Percentiles rank a stretch among this genome's conserved stretches.
phyloP scores from a whole-genome alignment of 92 coral and sea anemone genomes.

The Phenganax subtilis region DNA sequence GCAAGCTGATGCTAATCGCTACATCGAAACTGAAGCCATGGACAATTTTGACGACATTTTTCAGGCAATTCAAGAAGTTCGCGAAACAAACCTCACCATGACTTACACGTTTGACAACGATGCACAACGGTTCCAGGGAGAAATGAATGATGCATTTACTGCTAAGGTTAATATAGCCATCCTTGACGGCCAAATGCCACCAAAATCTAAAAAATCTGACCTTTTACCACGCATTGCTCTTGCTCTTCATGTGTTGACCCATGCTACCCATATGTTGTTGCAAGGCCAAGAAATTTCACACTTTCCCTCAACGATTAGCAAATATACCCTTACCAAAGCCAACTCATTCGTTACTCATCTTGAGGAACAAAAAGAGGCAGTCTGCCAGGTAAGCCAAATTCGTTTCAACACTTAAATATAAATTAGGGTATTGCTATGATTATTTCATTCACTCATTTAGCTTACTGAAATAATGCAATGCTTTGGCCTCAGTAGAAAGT shows the following conservation, averaged over 20 bases:
- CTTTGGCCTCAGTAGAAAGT: too few relatives aligned
- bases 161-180: neutral
- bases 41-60: conserved; percentile 6
- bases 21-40: neutral
- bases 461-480: too few relatives aligned
- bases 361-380: neutral
- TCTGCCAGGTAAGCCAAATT: neutral
- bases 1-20: neutral
- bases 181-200: neutral
- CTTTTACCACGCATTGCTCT: neutral
- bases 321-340: neutral
- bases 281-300: neutral
- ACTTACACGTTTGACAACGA: neutral
- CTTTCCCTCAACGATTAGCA: neutral
- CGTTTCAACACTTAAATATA: too few relatives aligned
- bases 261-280: neutral
- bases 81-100: neutral
- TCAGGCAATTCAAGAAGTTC: neutral
- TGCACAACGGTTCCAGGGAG: neutral
- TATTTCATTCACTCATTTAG: too few relatives aligned
- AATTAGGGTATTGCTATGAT: too few relatives aligned
- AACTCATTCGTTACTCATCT: neutral
- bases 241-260: neutral
- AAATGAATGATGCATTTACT: neutral
- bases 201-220: neutral